Percentiles rank a stretch among this genome's conserved stretches.
Evolutionary conservation across 2,113 vertebrate genomes (phyloP).

Genomic region (Ammodytes marinus): DNA sequence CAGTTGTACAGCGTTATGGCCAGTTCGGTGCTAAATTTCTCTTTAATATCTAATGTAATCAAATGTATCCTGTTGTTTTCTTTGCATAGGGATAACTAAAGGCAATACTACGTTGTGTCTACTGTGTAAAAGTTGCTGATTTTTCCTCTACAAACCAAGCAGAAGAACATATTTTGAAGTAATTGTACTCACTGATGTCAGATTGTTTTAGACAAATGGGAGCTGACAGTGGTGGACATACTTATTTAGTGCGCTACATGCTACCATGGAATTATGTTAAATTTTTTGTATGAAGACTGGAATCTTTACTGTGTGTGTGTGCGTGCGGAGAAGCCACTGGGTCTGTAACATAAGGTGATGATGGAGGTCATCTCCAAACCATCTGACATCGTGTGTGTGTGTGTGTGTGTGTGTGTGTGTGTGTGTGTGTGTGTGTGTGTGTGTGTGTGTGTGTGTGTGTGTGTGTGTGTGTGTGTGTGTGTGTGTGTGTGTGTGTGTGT

Average conservation of each 20-base stretch:
- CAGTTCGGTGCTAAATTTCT: slow-evolving; percentile 51
- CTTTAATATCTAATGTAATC: slow-evolving; percentile 49
- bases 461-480: too few relatives aligned
- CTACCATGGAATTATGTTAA: slow-evolving; percentile 29
- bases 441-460: too few relatives aligned
- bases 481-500: too few relatives aligned
- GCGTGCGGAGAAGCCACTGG: slow-evolving; percentile 36
- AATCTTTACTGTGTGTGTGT: slow-evolving; percentile 47
- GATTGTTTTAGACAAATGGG: slow-evolving; percentile 19
- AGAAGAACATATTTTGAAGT: slow-evolving; percentile 66
- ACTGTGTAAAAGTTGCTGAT: slow-evolving; percentile 30
- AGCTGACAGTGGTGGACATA: slow-evolving; percentile 26
- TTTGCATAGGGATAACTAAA: slow-evolving; percentile 39
- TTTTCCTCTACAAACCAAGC: slow-evolving; percentile 27
- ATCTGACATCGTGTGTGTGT: slow-evolving; percentile 35
- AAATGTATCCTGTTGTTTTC: slow-evolving; percentile 42
- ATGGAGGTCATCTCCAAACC: slow-evolving; percentile 32
- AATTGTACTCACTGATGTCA: neutral
- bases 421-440: too few relatives aligned
- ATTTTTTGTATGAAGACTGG: slow-evolving; percentile 72
- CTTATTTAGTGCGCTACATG: slow-evolving; percentile 30
- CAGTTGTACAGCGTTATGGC: slow-evolving; percentile 8
- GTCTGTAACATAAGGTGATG: slow-evolving; percentile 46
- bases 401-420: too few relatives aligned
- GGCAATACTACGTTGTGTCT: slow-evolving; percentile 40